Evolutionary conservation across 2,888 invertebrate species (phyloP).

Genomic region (Agrochola lychnidis): DNA sequence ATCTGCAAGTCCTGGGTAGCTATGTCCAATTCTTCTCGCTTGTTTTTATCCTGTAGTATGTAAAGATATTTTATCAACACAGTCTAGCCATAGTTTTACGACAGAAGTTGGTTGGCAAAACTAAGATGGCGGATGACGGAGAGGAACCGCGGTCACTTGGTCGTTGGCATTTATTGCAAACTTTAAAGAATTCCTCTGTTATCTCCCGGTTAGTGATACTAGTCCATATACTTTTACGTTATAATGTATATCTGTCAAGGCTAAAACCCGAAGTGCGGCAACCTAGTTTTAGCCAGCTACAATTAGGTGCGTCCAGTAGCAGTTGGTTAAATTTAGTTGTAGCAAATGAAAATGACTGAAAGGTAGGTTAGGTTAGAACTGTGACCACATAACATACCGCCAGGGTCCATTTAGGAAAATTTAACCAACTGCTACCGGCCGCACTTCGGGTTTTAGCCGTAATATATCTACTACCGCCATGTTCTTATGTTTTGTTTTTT

Average conservation of each 20-base stretch:
- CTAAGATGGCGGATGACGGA: not conserved
- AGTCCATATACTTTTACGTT: not conserved
- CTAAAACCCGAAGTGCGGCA: too few relatives aligned
- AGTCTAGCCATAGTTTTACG: not conserved
- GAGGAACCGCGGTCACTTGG: not conserved
- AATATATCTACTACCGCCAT: not conserved
- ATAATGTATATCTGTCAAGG: too few relatives aligned
- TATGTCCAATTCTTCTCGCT: constrained; percentile 76
- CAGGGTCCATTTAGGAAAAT: too few relatives aligned
- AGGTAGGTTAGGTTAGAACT: too few relatives aligned
- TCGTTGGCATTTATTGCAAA: not conserved
- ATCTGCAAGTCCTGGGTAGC: constrained; percentile 80
- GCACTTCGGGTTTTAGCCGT: too few relatives aligned
- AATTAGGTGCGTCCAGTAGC: too few relatives aligned
- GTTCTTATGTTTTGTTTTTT: not conserved
- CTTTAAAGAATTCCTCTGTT: not conserved
- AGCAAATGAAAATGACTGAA: too few relatives aligned
- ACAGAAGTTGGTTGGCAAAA: not conserved
- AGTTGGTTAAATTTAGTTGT: too few relatives aligned
- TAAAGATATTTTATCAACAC: not conserved
- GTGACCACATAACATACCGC: too few relatives aligned
- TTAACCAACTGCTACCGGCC: too few relatives aligned
- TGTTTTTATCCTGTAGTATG: constrained; percentile 73
- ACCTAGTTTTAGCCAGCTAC: too few relatives aligned
- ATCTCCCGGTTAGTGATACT: not conserved